phyloP scores from a whole-genome alignment of 2,888 invertebrate genomes.

The Acleris cristana region DNA sequence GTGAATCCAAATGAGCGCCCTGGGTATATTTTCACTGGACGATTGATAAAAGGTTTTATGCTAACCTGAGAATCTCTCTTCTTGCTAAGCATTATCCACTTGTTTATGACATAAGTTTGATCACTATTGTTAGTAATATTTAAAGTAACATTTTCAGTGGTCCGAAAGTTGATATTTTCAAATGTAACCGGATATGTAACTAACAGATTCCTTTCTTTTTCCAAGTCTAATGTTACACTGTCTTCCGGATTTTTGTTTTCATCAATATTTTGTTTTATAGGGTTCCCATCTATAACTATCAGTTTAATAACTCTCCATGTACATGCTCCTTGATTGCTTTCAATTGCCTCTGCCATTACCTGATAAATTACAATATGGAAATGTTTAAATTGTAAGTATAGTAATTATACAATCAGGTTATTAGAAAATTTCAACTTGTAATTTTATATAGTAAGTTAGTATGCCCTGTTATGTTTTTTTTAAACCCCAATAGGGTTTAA shows the following conservation, averaged over 20 bases:
- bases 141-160: conserved; percentile 52
- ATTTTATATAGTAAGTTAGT: too few relatives aligned
- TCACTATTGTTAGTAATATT: conserved; percentile 74
- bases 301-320: conserved; percentile 85
- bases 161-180: conserved; percentile 67
- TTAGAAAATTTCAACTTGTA: too few relatives aligned
- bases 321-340: conserved; percentile 86
- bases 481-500: too few relatives aligned
- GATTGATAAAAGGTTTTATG: conserved; percentile 66
- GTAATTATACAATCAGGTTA: too few relatives aligned
- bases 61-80: conserved; percentile 80
- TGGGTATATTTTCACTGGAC: conserved; percentile 65
- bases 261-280: conserved; percentile 45
- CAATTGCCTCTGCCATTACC: conserved; percentile 87
- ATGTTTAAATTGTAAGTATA: neutral
- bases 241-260: conserved; percentile 46
- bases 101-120: conserved; percentile 69
- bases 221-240: conserved; percentile 54
- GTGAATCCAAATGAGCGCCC: conserved; percentile 66
- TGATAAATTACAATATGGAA: conserved; percentile 46
- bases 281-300: conserved; percentile 46
- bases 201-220: conserved; percentile 78
- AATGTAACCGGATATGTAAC: conserved; percentile 81
- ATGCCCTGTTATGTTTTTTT: too few relatives aligned
- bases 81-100: conserved; percentile 78